Base-by-base conservation (phyloP, 2,113 vertebrate genomes). In the Cricetomys ansorgei region DNA sequence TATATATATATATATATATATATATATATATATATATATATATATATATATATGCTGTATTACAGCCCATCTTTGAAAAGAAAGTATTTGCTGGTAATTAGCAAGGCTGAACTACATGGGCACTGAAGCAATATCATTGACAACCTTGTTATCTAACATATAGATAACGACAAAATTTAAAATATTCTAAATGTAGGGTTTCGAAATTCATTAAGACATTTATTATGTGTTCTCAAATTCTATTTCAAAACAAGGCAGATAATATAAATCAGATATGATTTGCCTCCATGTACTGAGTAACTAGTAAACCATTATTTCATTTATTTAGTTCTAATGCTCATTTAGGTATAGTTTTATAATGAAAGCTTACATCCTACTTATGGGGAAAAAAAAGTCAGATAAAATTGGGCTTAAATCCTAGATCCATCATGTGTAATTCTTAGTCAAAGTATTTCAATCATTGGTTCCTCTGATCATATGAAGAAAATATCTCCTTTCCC, bases 21-120 rank as follows among this genome's bases (percentile, higher is more conserved):
- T n/a, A n/a, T n/a, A n/a, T n/a, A n/a, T n/a, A n/a, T n/a, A n/a
- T n/a, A n/a, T n/a, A n/a, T n/a, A n/a, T n/a, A n/a, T n/a, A n/a
- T n/a, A n/a, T n/a, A n/a, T n/a, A 80, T 53, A 88, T 31, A 31
- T 59, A 62, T 93, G 11, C 75, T 11, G 19, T 69, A 72, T 83
- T 48, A 92, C 8, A 86, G 31, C 55, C 31, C 25, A 29, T 57
- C 17, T 85, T 95, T 76, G 0, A 57, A 65, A 89, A 43, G 10
- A 76, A 89, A 67, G 48, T 13, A 81, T 91, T 91, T 95, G 13
- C 48, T 96, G 95, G 29, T 73, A 93, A 88, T 91, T 85, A 92
- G 16, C 10, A 95, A 94, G 19, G 69, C 11, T 76, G 5, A 95
- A 15, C 31, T 88, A 79, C n/a, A n/a, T 57, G 25, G 2, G 0